Conservation (phyloP, 2,888 invertebrate genomes). For the Heliconius hortense region DNA sequence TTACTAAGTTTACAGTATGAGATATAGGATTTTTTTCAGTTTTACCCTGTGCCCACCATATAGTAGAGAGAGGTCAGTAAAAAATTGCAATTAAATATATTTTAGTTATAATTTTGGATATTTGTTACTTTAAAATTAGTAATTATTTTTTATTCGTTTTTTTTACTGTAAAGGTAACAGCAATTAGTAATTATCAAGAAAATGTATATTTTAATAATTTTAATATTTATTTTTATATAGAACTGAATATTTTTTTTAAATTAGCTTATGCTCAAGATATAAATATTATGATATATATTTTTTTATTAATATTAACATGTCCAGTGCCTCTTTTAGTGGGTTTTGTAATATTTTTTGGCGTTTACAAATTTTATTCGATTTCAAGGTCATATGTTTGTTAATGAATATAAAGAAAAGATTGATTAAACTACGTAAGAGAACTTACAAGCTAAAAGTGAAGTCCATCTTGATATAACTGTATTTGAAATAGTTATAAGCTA, state of each 20-base stretch:
- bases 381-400: too few species aligned
- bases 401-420: too few species aligned
- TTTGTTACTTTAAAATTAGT: not conserved
- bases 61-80: not conserved
- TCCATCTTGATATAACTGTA: too few species aligned
- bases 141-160: not conserved
- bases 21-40: not conserved
- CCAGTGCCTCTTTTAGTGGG: too few species aligned
- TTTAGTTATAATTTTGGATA: not conserved
- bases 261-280: not conserved
- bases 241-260: not conserved
- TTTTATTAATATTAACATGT: too few species aligned
- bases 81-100: not conserved
- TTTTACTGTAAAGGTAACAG: not conserved
- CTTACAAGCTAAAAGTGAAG: too few species aligned
- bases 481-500: too few species aligned
- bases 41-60: not conserved
- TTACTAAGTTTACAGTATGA: too few species aligned
- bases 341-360: too few species aligned
- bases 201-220: not conserved
- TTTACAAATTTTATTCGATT: too few species aligned
- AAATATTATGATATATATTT: not conserved
- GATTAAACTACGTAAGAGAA: too few species aligned
- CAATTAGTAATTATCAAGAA: not conserved
- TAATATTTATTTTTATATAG: not conserved